These are phyloP conservation scores for Henicopernis longicauda DNA, from an alignment of 2,113 vertebrate genomes.

Conservation along the genomic window DNA sequence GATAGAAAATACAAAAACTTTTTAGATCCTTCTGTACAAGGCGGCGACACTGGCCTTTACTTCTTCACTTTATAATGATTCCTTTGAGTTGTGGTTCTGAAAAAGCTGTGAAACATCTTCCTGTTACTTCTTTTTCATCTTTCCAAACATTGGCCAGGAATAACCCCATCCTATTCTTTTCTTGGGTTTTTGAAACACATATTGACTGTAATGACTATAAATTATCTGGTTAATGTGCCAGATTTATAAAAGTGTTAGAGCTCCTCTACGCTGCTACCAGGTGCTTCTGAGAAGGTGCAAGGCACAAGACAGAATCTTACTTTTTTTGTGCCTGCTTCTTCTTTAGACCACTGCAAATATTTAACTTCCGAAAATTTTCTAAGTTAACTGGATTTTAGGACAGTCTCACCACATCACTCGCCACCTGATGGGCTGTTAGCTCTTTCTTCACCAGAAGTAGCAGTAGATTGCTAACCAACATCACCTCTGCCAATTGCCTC, in stretches of 20 bases:
- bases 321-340: not conserved
- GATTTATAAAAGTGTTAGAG: constrained; percentile 70
- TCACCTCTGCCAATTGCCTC: not conserved
- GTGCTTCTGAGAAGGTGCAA: constrained; percentile 49
- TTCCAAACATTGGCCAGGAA: constrained; percentile 70
- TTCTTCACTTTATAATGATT: constrained; percentile 71
- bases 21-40: constrained; percentile 71
- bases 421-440: not conserved
- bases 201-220: constrained; percentile 61
- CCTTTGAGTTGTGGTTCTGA: constrained; percentile 71
- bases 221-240: constrained; percentile 32
- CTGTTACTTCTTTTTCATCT: constrained; percentile 74
- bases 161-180: constrained; percentile 66
- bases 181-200: constrained; percentile 64
- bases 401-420: not conserved
- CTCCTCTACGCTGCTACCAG: constrained; percentile 65
- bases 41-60: constrained; percentile 62
- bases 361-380: not conserved
- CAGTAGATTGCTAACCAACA: not conserved
- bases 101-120: constrained; percentile 71
- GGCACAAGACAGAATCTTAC: not conserved
- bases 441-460: not conserved
- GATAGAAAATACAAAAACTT: constrained; percentile 72
- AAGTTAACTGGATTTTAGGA: not conserved
- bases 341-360: not conserved